Percentiles rank a stretch among this genome's conserved stretches.
These are phyloP conservation scores for Ryuthela nishihirai DNA, from an alignment of 2,888 invertebrate species.

Conservation along the genomic window DNA sequence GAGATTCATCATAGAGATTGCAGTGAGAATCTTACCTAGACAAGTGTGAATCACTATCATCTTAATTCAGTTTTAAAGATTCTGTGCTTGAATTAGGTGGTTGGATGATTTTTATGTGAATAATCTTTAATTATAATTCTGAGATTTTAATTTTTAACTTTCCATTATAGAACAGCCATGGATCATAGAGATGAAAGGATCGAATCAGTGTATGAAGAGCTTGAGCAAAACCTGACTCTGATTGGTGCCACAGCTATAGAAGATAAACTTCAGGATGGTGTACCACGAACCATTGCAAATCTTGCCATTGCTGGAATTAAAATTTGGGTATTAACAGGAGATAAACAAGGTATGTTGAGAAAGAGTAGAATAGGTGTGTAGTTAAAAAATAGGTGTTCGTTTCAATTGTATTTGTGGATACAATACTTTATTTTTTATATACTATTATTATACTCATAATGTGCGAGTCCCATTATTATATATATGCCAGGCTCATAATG, in stretches of 20 bases:
- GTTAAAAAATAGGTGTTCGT: neutral
- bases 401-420: neutral
- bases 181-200: slow-evolving; percentile 85
- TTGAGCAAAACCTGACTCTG: slow-evolving; percentile 85
- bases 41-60: too few relatives aligned
- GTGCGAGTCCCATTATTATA: too few relatives aligned
- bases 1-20: too few relatives aligned
- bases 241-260: slow-evolving; percentile 98
- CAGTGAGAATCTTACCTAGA: too few relatives aligned
- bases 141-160: neutral
- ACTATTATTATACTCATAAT: neutral
- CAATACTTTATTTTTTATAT: neutral
- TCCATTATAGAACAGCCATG: slow-evolving; percentile 59
- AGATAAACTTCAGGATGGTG: slow-evolving; percentile 98
- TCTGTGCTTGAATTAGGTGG: too few relatives aligned
- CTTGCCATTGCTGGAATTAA: slow-evolving; percentile 92
- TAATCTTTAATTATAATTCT: too few relatives aligned
- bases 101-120: neutral
- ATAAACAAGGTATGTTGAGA: slow-evolving; percentile 87
- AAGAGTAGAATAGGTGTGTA: neutral
- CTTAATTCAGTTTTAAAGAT: too few relatives aligned
- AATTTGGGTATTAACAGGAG: slow-evolving; percentile 98
- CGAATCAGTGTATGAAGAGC: slow-evolving; percentile 93
- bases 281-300: slow-evolving; percentile 88
- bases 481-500: too few relatives aligned